These are phyloP conservation scores for Melanotaenia parkinsoni DNA, from an alignment of 2,797 vertebrate genomes.

Conservation along the genomic window DNA sequence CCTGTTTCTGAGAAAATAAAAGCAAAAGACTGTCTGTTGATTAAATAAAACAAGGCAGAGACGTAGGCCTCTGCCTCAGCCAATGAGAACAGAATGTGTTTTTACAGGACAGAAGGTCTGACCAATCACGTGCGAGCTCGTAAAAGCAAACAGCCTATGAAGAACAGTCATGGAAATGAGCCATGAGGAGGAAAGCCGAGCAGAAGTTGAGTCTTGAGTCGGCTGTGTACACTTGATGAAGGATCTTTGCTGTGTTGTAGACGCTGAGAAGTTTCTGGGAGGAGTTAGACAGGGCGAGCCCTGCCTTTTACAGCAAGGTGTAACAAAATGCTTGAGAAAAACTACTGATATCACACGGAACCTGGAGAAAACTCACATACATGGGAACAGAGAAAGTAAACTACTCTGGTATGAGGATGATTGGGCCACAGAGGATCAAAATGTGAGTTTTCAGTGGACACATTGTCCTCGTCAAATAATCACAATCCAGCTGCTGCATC, in stretches of 20 bases:
- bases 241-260: background rate
- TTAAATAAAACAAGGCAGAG: background rate
- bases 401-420: too few relatives aligned
- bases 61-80: background rate
- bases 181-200: constrained; percentile 63
- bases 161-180: constrained; percentile 67
- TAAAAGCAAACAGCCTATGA: constrained; percentile 35
- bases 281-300: background rate
- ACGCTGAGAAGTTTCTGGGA: background rate
- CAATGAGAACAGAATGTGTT: constrained; percentile 28
- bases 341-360: background rate
- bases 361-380: too few relatives aligned
- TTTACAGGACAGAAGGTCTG: rapidly evolving
- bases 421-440: too few relatives aligned
- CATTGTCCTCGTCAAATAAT: too few relatives aligned
- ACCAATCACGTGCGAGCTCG: constrained; percentile 45
- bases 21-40: background rate
- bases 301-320: background rate
- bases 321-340: background rate
- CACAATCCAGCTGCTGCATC: too few relatives aligned
- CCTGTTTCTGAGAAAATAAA: background rate
- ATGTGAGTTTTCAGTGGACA: too few relatives aligned
- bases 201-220: too few relatives aligned
- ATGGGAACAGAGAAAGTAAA: too few relatives aligned
- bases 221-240: too few relatives aligned